Evolutionary conservation across 2,797 vertebrate species (phyloP), one percentile per base, ranked within the genome.

Genomic region (Lindbergichthys nudifrons): DNA sequence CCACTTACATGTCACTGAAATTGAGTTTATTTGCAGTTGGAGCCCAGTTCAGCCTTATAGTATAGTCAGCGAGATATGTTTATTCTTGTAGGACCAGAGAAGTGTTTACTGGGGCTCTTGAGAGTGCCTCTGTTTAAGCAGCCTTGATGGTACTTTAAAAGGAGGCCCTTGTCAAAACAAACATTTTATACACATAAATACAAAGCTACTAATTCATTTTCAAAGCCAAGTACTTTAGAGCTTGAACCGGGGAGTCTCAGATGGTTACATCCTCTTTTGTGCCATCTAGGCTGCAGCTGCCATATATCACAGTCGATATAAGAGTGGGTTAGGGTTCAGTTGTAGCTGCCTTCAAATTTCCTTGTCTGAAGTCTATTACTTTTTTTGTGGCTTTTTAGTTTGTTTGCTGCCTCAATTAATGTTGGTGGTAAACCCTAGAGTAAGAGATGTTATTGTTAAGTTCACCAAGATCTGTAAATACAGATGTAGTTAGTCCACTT

Each of bases 1-100:
- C 26, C 64, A 21, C 76, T 64, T 8, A 5, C 23, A 39, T 15
- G n/a, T 72, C 63, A 69, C 46, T 52, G 19, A 47, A 54, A 46
- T 68, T 3, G 51, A 8, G 39, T 56, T 59, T 73, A 18, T 32
- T 16, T 39, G 26, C 59, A 36, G 5, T 53, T 16, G 3, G 63
- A 53, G 18, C 1, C 50, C 30, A 8, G 12, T 58, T 72, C 4
- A 42, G 64, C 16, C 69, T 65, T 32, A 21, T 4, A 14, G 43
- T 16, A 26, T 11, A 16, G 26, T 60, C 52, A 26, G 61, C 41
- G 26, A 26, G 26, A 15, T 8, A 36, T 45, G 7, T 51, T 36
- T 30, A 16, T 46, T 39, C n/a, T 30, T 26, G 23, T 48, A 57
- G 3, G 45, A 23, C 39, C 5, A 4, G 23, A 0, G 11, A 51